phyloP scores from a whole-genome alignment of 2,797 vertebrate species.

The Dermochelys coriacea region DNA sequence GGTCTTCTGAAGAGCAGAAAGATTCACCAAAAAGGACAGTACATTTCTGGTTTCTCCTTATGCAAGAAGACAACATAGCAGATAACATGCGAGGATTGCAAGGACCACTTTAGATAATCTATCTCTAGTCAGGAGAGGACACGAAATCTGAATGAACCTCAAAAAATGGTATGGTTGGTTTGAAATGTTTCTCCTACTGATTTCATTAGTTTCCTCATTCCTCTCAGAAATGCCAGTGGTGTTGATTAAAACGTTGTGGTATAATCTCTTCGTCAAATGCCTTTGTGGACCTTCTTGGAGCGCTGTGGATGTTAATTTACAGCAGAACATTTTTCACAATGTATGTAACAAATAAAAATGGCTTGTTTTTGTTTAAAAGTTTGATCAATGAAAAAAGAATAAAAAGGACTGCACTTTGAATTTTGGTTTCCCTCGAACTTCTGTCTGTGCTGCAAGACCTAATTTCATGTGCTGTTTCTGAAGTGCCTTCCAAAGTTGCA shows the following conservation, averaged over 20 bases:
- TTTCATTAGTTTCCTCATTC: conserved; percentile 7
- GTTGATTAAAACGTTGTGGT: background rate
- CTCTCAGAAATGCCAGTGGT: background rate
- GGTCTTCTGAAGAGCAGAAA: background rate
- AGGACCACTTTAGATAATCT: background rate
- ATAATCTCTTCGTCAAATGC: background rate
- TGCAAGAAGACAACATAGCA: background rate
- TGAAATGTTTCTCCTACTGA: background rate
- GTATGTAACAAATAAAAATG: background rate
- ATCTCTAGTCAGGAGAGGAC: background rate
- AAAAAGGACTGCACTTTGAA: background rate
- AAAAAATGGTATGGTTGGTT: background rate
- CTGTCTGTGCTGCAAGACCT: too few relatives aligned
- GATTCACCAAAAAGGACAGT: background rate
- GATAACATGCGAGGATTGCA: background rate
- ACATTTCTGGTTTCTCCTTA: background rate
- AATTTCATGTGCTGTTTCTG: conserved; percentile 13
- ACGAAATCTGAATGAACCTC: background rate
- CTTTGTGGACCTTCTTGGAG: conserved; percentile 11
- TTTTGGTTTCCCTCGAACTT: too few relatives aligned
- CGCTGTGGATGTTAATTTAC: background rate
- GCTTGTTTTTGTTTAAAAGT: conserved; percentile 32
- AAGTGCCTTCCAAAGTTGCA: conserved; percentile 41
- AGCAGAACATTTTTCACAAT: conserved; percentile 14
- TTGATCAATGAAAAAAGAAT: background rate